Base-by-base conservation (phyloP, 2,797 vertebrate genomes). In the Schizopygopsis malacanthus region DNA sequence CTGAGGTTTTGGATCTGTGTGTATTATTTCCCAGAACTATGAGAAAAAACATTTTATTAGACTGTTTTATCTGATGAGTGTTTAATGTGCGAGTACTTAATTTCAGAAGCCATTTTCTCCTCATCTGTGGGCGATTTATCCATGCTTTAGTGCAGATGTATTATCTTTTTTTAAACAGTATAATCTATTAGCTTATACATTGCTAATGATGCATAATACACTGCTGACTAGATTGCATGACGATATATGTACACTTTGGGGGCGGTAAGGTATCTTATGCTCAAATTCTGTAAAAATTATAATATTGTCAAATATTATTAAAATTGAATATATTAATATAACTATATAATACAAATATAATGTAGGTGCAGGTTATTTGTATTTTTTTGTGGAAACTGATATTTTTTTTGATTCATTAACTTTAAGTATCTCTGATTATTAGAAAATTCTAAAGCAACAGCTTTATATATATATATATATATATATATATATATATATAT, bases 1-100 rank as follows among this genome's bases (percentile, higher is more conserved):
- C 81, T 85, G 67, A 83, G 85, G 81, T 71, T 88, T 88, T 76
- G 54, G 83, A 87, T 79, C 11, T 52, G 61, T 72, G 83, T 41
- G 25, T 85, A 76, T 81, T 81, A 67, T 75, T 81, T 85, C 83
- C 37, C 72, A 79, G 50, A 56, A 63, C 15, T n/a, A 20, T 76
- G 59, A 8, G 45, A 78, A 61, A 69, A 69, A 67, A 43, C 15
- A 45, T 79, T 43, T 54, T 82, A 33, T 59, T 71, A 37, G 71
- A 22, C 70, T 39, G 33, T 70, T 79, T 50, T 47, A 82, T 86
- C 78, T 82, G 69, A 86, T 65, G 69, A 76, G 50, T 73, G 52
- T 79, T 71, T 61, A 82, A 79, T 84, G 39, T 73, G 41, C 56
- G 69, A 73, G 81, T 82, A 79, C 84, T 83, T 77, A 11, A 85